Evolutionary conservation across 2,113 vertebrate genomes (phyloP), one percentile per base, ranked within the genome.

Genomic region (Bubalus kerabau): DNA sequence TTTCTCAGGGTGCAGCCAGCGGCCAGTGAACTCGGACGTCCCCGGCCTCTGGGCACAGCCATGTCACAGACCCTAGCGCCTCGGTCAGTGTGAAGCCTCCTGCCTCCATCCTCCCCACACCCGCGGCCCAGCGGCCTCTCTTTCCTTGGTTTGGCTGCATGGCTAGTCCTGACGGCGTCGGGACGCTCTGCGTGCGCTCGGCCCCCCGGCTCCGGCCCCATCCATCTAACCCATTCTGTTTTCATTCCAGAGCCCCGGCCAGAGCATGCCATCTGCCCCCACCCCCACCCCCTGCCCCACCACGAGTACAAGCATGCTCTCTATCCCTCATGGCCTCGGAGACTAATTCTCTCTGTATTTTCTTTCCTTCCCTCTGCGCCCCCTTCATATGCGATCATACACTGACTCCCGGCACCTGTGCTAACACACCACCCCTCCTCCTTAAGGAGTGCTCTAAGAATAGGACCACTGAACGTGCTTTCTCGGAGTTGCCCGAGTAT

Each of bases 301-400:
- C 99, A 98, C 95, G 97, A 99, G 99, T 99, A 99, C 98, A 99
- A 99, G 99, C 99, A 99, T 99, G 99, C 99, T 98, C 99, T 99
- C 98, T 4, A 97, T 98, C 98, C 98, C 85, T 98, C 99, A 99
- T 99, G 98, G 99, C 99, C 98, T 99, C 99, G 99, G 99, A 99
- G 99, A 99, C 99, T 99, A 99, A 99, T 99, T 99, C 99, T 99
- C 99, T 99, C 99, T 99, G 99, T 99, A 99, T 99, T 99, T 99
- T 99, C 98, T 99, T 98, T 99, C 93, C 97, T 94, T 71, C 96
- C 95, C 97, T 85, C n/a, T 87, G 94, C 95, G 36, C 98, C 97
- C 98, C 98, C 99, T 99, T 99, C 99, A 98, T 98, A 98, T 98
- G 98, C 98, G 99, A 98, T 99, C 99, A 98, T 99, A 98, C 98